Evolutionary conservation across 2,888 invertebrate genomes (phyloP).

Genomic region (Acanthoscelides obtectus): DNA sequence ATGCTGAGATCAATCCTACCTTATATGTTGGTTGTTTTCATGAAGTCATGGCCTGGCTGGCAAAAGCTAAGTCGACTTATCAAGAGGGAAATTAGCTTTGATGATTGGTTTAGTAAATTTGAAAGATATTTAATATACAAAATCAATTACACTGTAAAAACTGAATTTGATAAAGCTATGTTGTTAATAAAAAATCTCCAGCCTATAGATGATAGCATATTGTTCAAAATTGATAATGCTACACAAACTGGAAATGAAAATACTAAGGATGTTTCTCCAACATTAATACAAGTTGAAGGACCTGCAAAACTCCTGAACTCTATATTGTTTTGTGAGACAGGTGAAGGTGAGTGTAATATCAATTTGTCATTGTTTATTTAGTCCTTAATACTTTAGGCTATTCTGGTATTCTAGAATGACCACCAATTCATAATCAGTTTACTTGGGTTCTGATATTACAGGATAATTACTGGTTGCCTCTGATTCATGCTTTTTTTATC

Average conservation of each 20-base stretch:
- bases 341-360: slow-evolving; percentile 10
- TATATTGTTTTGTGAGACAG: slow-evolving; percentile 17
- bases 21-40: slow-evolving; percentile 18
- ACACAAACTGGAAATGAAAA: slow-evolving; percentile 12
- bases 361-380: no score
- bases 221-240: slow-evolving; percentile 14
- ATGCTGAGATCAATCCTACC: slow-evolving; percentile 14
- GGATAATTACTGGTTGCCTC: no score
- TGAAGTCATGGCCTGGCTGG: slow-evolving; percentile 22
- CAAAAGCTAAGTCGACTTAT: slow-evolving; percentile 12
- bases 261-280: slow-evolving; percentile 15
- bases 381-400: no score
- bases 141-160: slow-evolving; percentile 17
- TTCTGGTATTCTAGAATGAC: no score
- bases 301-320: slow-evolving; percentile 18
- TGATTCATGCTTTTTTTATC: no score
- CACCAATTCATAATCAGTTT: no score
- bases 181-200: slow-evolving; percentile 6
- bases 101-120: slow-evolving; percentile 18
- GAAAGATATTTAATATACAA: slow-evolving; percentile 19
- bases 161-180: slow-evolving; percentile 16
- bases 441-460: no score
- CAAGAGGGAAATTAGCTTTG: slow-evolving; percentile 16
- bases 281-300: slow-evolving; percentile 13
- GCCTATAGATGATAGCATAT: slow-evolving; percentile 8